phyloP scores from a whole-genome alignment of 1,140 invertebrate species.

The Cyclina sinensis region DNA sequence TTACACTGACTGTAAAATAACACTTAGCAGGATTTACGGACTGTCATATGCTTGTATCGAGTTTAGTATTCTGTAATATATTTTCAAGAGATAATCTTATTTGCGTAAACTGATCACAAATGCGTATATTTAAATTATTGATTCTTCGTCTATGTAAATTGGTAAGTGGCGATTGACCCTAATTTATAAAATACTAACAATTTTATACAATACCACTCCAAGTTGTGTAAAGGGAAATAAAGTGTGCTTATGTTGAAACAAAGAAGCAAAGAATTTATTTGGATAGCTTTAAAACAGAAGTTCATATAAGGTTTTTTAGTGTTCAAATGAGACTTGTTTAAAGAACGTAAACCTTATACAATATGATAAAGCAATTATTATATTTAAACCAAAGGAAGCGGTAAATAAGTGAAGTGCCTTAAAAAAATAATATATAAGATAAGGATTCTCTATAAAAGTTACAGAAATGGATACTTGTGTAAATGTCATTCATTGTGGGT shows the following conservation, averaged over 20 bases:
- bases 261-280: background rate
- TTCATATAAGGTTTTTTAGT: too few relatives aligned
- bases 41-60: constrained; percentile 3
- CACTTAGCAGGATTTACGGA: background rate
- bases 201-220: background rate
- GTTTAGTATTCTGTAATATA: constrained; percentile 51
- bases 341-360: too few relatives aligned
- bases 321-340: too few relatives aligned
- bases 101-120: constrained; percentile 45
- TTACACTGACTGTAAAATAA: background rate
- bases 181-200: constrained; percentile 23
- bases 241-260: constrained; percentile 1
- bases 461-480: too few relatives aligned
- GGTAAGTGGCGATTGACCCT: constrained; percentile 31
- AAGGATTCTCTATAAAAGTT: too few relatives aligned
- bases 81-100: constrained; percentile 55
- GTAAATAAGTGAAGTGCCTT: too few relatives aligned
- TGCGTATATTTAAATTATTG: constrained; percentile 37
- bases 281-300: too few relatives aligned
- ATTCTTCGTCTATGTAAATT: background rate
- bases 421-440: too few relatives aligned
- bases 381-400: too few relatives aligned
- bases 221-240: constrained; percentile 6
- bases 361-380: too few relatives aligned
- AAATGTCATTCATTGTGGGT: too few relatives aligned